phyloP scores from a whole-genome alignment of 2,113 vertebrate species.

The Myiozetetes cayanensis region DNA sequence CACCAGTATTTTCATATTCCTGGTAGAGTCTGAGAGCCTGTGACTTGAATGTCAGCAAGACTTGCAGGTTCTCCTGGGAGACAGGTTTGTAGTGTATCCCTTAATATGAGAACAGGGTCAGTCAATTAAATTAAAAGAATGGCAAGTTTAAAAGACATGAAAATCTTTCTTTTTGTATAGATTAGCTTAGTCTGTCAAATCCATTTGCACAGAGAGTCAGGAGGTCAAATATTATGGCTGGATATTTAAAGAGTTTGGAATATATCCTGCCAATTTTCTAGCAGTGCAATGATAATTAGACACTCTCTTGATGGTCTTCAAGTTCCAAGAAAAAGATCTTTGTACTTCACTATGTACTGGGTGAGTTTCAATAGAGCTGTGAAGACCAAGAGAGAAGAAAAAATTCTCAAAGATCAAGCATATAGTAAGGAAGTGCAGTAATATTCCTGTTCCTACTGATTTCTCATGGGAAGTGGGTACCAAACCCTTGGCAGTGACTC shows the following conservation, averaged over 20 bases:
- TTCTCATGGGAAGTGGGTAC: background rate
- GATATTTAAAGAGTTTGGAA: background rate
- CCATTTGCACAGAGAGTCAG: background rate
- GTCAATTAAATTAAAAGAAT: background rate
- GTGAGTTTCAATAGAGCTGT: background rate
- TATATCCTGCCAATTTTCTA: background rate
- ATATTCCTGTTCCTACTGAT: background rate
- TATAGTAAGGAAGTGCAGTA: background rate
- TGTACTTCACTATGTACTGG: background rate
- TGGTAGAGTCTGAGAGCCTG: background rate
- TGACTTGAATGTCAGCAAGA: background rate
- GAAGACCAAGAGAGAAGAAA: background rate
- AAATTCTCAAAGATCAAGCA: background rate
- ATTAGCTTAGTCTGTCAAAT: background rate
- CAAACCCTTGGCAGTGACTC: background rate
- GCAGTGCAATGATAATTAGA: background rate
- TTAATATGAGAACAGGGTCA: background rate
- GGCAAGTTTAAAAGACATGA: background rate
- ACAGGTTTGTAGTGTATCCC: background rate
- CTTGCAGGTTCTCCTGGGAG: background rate
- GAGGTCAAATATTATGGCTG: background rate
- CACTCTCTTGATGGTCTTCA: background rate
- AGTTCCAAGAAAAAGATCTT: background rate
- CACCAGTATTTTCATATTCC: background rate
- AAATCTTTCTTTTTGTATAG: background rate